Percentiles rank a stretch among this genome's conserved stretches.
Conservation (phyloP, 2,888 invertebrate species). For the Eilema caniola region DNA sequence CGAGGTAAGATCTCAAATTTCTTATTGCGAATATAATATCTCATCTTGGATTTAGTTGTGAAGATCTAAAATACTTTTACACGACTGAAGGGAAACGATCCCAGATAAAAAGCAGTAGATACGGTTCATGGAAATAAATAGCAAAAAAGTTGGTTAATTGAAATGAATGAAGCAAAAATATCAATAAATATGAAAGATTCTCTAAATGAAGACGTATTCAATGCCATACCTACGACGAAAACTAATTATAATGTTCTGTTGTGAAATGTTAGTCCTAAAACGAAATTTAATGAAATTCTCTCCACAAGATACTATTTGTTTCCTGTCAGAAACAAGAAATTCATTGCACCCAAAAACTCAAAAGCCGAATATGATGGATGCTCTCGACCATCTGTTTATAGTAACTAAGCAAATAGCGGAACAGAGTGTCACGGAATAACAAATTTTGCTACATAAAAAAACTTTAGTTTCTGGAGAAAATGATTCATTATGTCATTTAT, state of each 20-base stretch:
- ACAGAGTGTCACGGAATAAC: slow-evolving; percentile 85
- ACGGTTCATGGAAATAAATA: too few relatives aligned
- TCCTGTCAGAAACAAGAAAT: slow-evolving; percentile 61
- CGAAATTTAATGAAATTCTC: slow-evolving; percentile 57
- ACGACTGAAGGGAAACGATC: too few relatives aligned
- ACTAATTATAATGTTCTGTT: slow-evolving; percentile 21
- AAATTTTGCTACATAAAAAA: slow-evolving; percentile 78
- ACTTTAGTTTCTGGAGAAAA: slow-evolving; percentile 66
- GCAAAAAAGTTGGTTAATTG: not conserved
- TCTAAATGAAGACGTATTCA: not conserved
- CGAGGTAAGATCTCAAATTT: too few relatives aligned
- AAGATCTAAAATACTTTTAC: too few relatives aligned
- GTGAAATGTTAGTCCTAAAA: slow-evolving; percentile 33
- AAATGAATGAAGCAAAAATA: not conserved
- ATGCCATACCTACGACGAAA: not conserved
- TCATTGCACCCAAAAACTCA: slow-evolving; percentile 65
- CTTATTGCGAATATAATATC: too few relatives aligned
- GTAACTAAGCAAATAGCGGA: slow-evolving; percentile 85
- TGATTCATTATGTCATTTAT: slow-evolving; percentile 86
- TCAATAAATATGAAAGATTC: not conserved
- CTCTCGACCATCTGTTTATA: slow-evolving; percentile 76
- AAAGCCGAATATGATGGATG: slow-evolving; percentile 79
- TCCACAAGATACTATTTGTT: slow-evolving; percentile 60
- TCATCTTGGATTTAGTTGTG: too few relatives aligned
- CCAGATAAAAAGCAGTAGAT: too few relatives aligned